Evolutionary conservation across 1,140 invertebrate genomes (phyloP).

Genomic region (Lasioglossum albipes): DNA sequence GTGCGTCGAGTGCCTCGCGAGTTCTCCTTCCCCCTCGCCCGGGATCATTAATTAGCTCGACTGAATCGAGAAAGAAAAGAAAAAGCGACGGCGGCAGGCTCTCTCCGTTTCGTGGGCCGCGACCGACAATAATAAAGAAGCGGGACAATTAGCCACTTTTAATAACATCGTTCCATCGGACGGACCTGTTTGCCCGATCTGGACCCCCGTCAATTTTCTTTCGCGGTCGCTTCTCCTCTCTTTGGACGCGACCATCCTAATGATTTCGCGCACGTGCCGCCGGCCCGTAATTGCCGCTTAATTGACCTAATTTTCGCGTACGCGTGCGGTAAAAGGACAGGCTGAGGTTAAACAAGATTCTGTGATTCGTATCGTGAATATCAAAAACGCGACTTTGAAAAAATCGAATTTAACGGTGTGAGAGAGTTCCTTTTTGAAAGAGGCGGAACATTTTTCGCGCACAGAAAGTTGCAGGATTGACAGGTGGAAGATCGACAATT

Average conservation of each 20-base stretch:
- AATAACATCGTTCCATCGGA: constrained; percentile 61
- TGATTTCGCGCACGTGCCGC: constrained; percentile 50
- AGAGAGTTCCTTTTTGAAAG: too few species aligned
- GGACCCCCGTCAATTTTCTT: too few species aligned
- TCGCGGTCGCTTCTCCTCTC: too few species aligned
- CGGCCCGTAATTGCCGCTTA: constrained; percentile 42
- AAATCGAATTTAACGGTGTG: too few species aligned
- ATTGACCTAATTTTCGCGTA: constrained; percentile 54
- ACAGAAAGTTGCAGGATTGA: too few species aligned
- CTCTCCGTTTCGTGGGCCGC: constrained; percentile 52
- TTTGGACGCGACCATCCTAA: constrained; percentile 33
- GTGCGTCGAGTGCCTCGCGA: constrained; percentile 57
- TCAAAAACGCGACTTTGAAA: too few species aligned
- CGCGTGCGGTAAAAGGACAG: not conserved
- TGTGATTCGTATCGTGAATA: too few species aligned
- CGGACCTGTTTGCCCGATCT: constrained; percentile 55
- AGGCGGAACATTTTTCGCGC: too few species aligned
- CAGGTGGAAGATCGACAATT: too few species aligned
- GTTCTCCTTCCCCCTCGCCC: constrained; percentile 5
- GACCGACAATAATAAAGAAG: constrained; percentile 60
- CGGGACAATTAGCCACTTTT: constrained; percentile 65
- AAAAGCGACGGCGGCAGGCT: constrained; percentile 38
- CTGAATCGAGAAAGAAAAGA: constrained; percentile 28
- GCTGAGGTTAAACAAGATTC: not conserved
- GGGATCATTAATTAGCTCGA: constrained; percentile 62